Percentiles rank a stretch among this genome's conserved stretches.
Evolutionary conservation across 2,113 vertebrate genomes (phyloP).

Genomic region (Ageneiosus marmoratus): DNA sequence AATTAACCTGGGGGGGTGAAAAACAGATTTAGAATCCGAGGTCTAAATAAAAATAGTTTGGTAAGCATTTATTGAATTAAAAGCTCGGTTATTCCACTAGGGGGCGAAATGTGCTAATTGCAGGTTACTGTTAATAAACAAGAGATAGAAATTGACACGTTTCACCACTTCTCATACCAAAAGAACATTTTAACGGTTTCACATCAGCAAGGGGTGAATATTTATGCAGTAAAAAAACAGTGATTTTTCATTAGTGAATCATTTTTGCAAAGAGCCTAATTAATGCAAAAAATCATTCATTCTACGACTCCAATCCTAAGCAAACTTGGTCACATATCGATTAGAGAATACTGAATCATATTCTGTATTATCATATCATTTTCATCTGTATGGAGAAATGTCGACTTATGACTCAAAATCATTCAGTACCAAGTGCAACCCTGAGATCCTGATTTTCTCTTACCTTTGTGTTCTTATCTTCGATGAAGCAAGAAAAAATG

Average conservation of each 20-base stretch:
- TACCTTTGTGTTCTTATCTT: slow-evolving; percentile 95
- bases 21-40: neutral
- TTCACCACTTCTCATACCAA: neutral
- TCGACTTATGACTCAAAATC: neutral
- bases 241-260: neutral
- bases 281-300: neutral
- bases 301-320: too few relatives aligned
- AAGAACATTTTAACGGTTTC: neutral
- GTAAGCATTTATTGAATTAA: neutral
- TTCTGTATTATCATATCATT: neutral
- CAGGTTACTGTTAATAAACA: neutral
- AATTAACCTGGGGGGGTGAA: neutral
- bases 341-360: neutral
- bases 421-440: neutral
- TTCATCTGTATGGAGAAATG: neutral
- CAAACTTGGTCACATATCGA: too few relatives aligned
- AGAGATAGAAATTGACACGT: neutral
- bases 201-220: neutral
- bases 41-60: neutral
- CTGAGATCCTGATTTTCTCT: neutral
- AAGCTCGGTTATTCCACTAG: neutral
- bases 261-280: too few relatives aligned
- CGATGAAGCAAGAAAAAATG: slow-evolving; percentile 97
- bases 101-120: neutral
- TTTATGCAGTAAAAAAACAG: neutral